Percentiles rank a stretch among this genome's conserved stretches.
Conservation (phyloP, 2,888 invertebrate species). For the Drosophila atroscutellata region DNA sequence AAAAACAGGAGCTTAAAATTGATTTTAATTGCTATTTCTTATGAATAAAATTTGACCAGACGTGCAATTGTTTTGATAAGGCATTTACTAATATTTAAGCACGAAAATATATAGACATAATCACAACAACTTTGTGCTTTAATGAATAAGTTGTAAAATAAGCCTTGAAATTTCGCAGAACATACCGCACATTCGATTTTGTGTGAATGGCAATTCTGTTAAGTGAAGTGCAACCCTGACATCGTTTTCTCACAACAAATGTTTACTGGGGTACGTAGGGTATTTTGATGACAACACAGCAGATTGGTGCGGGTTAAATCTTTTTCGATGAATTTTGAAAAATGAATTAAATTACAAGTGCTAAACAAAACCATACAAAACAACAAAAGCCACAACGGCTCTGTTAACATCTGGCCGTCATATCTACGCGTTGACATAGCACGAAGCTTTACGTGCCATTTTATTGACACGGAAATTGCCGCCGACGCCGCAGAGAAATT, state of each 20-base stretch:
- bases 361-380: constrained; percentile 30
- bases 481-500: constrained; percentile 57
- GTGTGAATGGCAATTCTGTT: constrained; percentile 43
- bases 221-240: constrained; percentile 47
- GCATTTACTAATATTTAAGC: neutral
- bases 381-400: constrained; percentile 29
- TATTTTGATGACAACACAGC: constrained; percentile 75
- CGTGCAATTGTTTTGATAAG: neutral
- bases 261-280: constrained; percentile 64
- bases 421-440: constrained; percentile 25
- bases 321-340: constrained; percentile 44
- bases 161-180: neutral
- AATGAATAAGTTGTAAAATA: neutral
- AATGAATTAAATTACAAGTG: constrained; percentile 70
- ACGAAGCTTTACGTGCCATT: constrained; percentile 55
- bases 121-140: neutral
- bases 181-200: constrained; percentile 3
- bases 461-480: constrained; percentile 31
- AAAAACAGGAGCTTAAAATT: neutral
- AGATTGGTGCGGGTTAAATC: constrained; percentile 59
- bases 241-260: constrained; percentile 20
- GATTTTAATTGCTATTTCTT: neutral
- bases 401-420: constrained; percentile 46
- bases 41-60: neutral
- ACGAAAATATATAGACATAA: neutral